phyloP scores from a whole-genome alignment of 2,113 vertebrate genomes.

The Percopsis transmontana region DNA sequence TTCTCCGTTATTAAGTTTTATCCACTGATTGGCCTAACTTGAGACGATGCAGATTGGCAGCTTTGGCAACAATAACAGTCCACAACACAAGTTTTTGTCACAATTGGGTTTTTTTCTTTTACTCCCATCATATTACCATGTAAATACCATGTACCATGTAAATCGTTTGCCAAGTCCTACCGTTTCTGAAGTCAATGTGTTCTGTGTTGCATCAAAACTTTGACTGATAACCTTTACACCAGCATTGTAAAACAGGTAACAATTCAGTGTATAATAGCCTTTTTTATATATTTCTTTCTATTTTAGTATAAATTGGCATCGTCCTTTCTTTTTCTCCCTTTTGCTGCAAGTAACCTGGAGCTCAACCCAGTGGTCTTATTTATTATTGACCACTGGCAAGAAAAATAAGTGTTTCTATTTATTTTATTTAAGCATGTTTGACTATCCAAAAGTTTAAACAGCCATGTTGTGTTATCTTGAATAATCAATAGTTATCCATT shows the following conservation, averaged over 20 bases:
- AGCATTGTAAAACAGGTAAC: constrained; percentile 1
- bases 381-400: constrained; percentile 10
- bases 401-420: constrained; percentile 65
- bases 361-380: constrained; percentile 18
- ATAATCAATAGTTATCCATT: constrained; percentile 24
- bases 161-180: not conserved
- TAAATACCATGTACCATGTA: not conserved
- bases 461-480: constrained; percentile 42
- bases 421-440: constrained; percentile 73
- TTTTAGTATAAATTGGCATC: constrained; percentile 1
- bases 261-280: constrained; percentile 18
- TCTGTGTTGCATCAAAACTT: constrained; percentile 29
- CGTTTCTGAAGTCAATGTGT: constrained; percentile 5
- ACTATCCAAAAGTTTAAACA: constrained; percentile 58
- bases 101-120: not conserved
- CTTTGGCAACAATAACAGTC: constrained; percentile 17
- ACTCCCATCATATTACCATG: not conserved
- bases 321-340: constrained; percentile 17
- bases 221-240: constrained; percentile 2
- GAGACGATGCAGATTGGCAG: not conserved
- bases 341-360: constrained; percentile 23
- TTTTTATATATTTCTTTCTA: constrained; percentile 28
- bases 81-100: constrained; percentile 22
- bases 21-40: too few relatives aligned
- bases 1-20: too few relatives aligned